These are phyloP conservation scores for Lepus oiostolus DNA, from an alignment of 2,797 vertebrate genomes.

Conservation along the genomic window DNA sequence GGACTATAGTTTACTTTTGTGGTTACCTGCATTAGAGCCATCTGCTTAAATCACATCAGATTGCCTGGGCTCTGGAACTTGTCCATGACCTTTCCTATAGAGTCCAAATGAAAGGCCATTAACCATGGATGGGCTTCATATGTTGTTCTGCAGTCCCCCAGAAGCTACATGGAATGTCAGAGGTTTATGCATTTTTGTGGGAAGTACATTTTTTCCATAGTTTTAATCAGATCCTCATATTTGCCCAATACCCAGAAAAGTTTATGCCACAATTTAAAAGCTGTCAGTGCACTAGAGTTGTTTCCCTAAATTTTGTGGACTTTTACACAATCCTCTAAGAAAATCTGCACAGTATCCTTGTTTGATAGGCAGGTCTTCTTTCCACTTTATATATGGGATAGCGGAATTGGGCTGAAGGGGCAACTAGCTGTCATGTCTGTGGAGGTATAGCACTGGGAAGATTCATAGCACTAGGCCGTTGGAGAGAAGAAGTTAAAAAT, in stretches of 20 bases:
- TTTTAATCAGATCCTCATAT: constrained; percentile 43
- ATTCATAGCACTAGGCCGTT: not conserved
- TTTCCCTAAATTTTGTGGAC: not conserved
- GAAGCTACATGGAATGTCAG: constrained; percentile 14
- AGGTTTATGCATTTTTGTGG: constrained; percentile 31
- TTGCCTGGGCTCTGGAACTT: not conserved
- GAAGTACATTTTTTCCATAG: not conserved
- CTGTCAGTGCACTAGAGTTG: not conserved
- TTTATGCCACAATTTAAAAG: not conserved
- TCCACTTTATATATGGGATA: not conserved
- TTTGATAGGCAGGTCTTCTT: not conserved
- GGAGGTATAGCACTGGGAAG: not conserved
- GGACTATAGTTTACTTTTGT: not conserved
- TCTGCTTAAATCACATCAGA: not conserved
- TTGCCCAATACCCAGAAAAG: not conserved
- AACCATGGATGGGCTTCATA: not conserved
- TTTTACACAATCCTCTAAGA: constrained; percentile 10
- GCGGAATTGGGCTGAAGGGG: not conserved
- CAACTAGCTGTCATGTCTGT: not conserved
- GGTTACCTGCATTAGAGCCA: not conserved
- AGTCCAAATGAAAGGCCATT: constrained; percentile 13
- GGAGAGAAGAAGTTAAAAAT: constrained; percentile 42
- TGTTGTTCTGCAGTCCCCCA: not conserved
- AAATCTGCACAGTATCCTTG: not conserved
- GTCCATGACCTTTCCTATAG: not conserved